Evolutionary conservation across 2,113 vertebrate genomes (phyloP).

Genomic region (Lontra canadensis): DNA sequence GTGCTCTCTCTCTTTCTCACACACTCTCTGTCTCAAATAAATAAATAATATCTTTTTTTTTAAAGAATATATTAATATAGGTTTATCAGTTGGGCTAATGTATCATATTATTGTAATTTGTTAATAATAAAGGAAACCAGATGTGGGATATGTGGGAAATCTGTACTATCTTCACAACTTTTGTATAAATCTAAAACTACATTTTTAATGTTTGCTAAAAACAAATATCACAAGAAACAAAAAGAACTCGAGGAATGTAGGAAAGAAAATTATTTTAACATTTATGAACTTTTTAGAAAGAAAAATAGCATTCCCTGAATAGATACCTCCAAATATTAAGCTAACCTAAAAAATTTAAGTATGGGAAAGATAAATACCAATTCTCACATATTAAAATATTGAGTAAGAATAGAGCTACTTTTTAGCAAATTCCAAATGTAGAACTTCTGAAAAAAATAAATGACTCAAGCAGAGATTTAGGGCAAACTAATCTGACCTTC

Average conservation of each 20-base stretch:
- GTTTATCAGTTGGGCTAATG: background rate
- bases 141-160: background rate
- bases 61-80: background rate
- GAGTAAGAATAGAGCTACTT: background rate
- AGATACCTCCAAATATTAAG: background rate
- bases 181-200: background rate
- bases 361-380: background rate
- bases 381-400: background rate
- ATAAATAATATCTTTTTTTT: background rate
- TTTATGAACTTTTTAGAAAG: background rate
- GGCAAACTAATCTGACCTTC: conserved; percentile 41
- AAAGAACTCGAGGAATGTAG: background rate
- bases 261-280: background rate
- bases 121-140: background rate
- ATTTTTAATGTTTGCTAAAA: background rate
- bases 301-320: background rate
- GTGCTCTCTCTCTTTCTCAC: background rate
- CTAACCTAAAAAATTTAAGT: background rate
- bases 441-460: conserved; percentile 40
- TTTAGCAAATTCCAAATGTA: background rate
- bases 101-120: background rate
- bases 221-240: background rate
- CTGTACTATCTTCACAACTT: background rate
- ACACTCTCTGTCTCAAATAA: background rate
- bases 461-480: background rate